Conservation (phyloP, 2,888 invertebrate genomes). For the Coelinius sp. region DNA sequence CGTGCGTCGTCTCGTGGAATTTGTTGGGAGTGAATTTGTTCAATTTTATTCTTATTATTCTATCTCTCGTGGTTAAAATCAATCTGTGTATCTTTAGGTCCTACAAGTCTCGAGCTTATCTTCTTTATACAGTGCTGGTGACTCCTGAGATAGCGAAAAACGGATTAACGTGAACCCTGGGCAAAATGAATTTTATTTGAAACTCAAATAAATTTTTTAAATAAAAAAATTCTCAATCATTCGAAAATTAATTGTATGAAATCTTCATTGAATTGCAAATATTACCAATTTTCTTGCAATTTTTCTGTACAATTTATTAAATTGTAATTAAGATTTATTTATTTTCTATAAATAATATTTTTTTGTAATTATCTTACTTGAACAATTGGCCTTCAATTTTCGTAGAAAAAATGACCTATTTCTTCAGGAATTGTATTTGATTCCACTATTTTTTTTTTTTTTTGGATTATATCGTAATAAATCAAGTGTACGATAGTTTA, state of each 20-base stretch:
- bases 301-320: neutral
- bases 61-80: neutral
- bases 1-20: neutral
- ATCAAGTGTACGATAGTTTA: neutral
- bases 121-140: conserved; percentile 38
- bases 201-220: neutral
- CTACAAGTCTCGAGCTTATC: conserved; percentile 40
- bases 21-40: neutral
- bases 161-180: conserved; percentile 13
- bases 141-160: conserved; percentile 31
- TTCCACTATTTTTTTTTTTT: too few species aligned
- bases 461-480: neutral
- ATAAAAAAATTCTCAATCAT: neutral
- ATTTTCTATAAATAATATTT: neutral
- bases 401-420: neutral
- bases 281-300: neutral
- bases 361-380: neutral
- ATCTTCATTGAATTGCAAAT: neutral
- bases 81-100: conserved; percentile 2
- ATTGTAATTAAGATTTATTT: neutral
- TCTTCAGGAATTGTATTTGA: too few species aligned
- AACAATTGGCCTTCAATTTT: too few species aligned
- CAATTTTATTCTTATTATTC: neutral
- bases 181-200: neutral
- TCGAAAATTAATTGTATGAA: neutral